phyloP scores from a whole-genome alignment of 2,888 invertebrate genomes.

The Eupeodes latifasciatus region DNA sequence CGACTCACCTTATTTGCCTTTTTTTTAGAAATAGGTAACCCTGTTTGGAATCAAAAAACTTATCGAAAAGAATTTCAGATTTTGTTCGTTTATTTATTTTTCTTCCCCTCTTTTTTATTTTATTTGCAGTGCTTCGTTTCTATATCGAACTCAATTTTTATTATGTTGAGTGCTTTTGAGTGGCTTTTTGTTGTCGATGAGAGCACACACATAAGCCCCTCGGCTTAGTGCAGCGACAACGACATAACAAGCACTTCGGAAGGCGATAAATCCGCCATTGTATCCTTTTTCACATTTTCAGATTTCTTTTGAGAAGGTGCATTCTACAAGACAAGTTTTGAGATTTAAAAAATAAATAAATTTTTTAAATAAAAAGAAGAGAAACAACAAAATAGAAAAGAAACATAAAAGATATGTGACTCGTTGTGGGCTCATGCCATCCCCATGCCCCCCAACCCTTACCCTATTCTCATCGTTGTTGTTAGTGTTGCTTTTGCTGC shows the following conservation, averaged over 20 bases:
- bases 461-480: no score
- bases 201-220: slow-evolving; percentile 61
- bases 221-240: slow-evolving; percentile 67
- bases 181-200: slow-evolving; percentile 56
- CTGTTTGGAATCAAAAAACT: slow-evolving; percentile 19
- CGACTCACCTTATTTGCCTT: neutral
- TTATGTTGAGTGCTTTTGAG: slow-evolving; percentile 71
- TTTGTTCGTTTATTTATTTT: slow-evolving; percentile 21
- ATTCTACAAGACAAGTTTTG: slow-evolving; percentile 38
- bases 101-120: neutral
- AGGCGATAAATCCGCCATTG: slow-evolving; percentile 69
- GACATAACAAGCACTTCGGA: slow-evolving; percentile 67
- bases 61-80: slow-evolving; percentile 45
- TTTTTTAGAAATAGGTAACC: neutral
- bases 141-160: slow-evolving; percentile 69
- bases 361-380: neutral
- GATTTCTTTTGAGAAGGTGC: slow-evolving; percentile 54
- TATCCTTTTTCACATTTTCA: slow-evolving; percentile 55
- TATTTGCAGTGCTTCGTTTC: neutral
- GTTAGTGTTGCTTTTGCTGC: neutral
- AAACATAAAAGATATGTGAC: slow-evolving; percentile 10
- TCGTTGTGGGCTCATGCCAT: slow-evolving; percentile 18
- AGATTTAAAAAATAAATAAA: slow-evolving; percentile 27
- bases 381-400: neutral
- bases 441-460: neutral